Base-by-base conservation (phyloP, 2,888 invertebrate species). In the Ephialtes manifestator region DNA sequence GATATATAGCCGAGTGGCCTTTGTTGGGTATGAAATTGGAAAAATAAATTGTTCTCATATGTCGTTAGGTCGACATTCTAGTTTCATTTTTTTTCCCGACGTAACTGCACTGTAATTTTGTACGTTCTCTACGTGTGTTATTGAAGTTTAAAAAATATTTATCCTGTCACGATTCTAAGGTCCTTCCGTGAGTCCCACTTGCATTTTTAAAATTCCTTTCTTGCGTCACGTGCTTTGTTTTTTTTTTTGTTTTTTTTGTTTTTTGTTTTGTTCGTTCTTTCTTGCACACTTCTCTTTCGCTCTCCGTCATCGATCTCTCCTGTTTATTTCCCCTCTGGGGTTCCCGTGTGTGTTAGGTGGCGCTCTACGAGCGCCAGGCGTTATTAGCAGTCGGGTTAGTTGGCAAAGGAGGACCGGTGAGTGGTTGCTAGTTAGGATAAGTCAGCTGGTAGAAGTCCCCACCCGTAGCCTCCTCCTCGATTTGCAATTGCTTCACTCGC, bases 371-470 rank as follows among this genome's bases (percentile, higher is more conserved):
- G 80, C 83, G 83, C 82, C 84, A 79, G 86, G 85, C 85, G 86
- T 88, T 86, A 87, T 79, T 88, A 86, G 80, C 76, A n/a, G 87
- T 83, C 84, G 82, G 84, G 89, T 90, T 91, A 90, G 90, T 90
- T 87, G 89, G 89, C 87, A 89, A 87, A 90, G 89, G 90, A 89
- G 90, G 89, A 88, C 89, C 89, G 89, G 89, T 88, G 91, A 88
- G 89, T 90, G 90, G 88, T 91, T 87, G 91, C 91, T 93, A 93
- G 93, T 93, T 93, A 92, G 93, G 92, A 89, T 93, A 93, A 90
- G 93, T 93, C 92, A 93, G 93, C 92, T 93, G 93, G 91, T 93
- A 93, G 93, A 91, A 93, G 92, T 93, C 92, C 91, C 93, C 93
- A 92, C 92, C 92, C 90, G 90, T 90, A 89, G 90, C 91, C 90